Conservation (phyloP, 2,797 vertebrate genomes). For the Danionella dracula region DNA sequence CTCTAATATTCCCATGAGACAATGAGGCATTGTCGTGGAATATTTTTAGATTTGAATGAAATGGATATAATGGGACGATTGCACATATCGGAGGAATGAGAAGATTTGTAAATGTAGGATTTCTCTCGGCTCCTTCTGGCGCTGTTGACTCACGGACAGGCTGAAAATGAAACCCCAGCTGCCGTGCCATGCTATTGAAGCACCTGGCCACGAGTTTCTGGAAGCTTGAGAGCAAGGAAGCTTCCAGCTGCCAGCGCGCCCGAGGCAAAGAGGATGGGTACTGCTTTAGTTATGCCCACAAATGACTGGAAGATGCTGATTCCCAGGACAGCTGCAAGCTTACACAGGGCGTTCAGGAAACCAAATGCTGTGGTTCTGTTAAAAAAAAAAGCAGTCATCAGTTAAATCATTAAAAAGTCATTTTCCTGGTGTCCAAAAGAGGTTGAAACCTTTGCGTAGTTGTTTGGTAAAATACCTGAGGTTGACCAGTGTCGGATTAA, state of each 20-base stretch:
- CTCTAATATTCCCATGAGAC: conserved; percentile 20
- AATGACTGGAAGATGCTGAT: conserved; percentile 98
- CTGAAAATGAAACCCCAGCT: conserved; percentile 37
- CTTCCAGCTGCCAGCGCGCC: conserved; percentile 86
- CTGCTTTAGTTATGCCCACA: conserved; percentile 93
- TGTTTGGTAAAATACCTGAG: too few species aligned
- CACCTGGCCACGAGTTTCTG: conserved; percentile 90
- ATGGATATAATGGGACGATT: not conserved
- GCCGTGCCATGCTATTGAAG: conserved; percentile 73
- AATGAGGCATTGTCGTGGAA: conserved; percentile 14
- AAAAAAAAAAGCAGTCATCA: not conserved
- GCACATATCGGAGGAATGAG: conserved; percentile 11
- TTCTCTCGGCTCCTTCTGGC: conserved; percentile 42
- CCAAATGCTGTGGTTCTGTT: conserved; percentile 89
- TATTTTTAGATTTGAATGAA: not conserved
- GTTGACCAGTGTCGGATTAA: too few species aligned
- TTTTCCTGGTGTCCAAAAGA: too few species aligned
- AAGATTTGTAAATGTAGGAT: conserved; percentile 11
- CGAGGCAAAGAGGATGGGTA: conserved; percentile 90
- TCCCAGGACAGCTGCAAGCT: conserved; percentile 88
- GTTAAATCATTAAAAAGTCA: too few species aligned
- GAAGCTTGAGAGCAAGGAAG: conserved; percentile 89
- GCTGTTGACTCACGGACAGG: conserved; percentile 43
- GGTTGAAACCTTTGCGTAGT: too few species aligned
- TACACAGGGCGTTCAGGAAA: conserved; percentile 93